These are phyloP conservation scores for Drosophila bifasciata DNA, from an alignment of 1,140 invertebrate genomes.

Conservation along the genomic window DNA sequence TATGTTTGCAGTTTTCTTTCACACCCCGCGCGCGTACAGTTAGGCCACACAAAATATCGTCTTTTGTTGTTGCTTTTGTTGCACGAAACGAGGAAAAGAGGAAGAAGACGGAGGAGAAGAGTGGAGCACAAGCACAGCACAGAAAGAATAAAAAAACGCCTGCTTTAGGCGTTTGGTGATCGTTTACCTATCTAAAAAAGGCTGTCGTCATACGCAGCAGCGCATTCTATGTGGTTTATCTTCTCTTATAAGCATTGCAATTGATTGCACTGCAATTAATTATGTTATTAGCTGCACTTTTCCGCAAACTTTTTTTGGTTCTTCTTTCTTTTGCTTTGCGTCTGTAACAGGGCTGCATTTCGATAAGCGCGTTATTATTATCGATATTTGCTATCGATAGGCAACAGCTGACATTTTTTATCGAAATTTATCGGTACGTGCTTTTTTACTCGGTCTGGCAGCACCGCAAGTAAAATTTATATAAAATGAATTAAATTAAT, in stretches of 20 bases:
- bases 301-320: conserved; percentile 70
- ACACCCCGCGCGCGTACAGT: conserved; percentile 63
- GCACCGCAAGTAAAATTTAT: no score
- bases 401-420: no score
- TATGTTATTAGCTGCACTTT: conserved; percentile 71
- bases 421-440: no score
- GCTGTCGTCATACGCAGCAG: conserved; percentile 56
- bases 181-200: conserved; percentile 25
- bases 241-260: conserved; percentile 54
- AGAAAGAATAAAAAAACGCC: conserved; percentile 49
- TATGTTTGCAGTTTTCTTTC: conserved; percentile 21
- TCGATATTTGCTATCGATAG: conserved; percentile 36
- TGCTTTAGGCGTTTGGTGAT: neutral
- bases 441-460: no score
- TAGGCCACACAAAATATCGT: conserved; percentile 75
- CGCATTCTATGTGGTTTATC: conserved; percentile 49
- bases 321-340: conserved; percentile 67
- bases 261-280: conserved; percentile 36
- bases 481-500: no score
- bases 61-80: conserved; percentile 52
- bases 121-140: conserved; percentile 22
- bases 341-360: conserved; percentile 4
- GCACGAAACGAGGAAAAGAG: conserved; percentile 58
- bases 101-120: conserved; percentile 54
- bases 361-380: conserved; percentile 19